These are phyloP conservation scores for Unio delphinus DNA, from an alignment of 2,888 invertebrate genomes.

Conservation along the genomic window DNA sequence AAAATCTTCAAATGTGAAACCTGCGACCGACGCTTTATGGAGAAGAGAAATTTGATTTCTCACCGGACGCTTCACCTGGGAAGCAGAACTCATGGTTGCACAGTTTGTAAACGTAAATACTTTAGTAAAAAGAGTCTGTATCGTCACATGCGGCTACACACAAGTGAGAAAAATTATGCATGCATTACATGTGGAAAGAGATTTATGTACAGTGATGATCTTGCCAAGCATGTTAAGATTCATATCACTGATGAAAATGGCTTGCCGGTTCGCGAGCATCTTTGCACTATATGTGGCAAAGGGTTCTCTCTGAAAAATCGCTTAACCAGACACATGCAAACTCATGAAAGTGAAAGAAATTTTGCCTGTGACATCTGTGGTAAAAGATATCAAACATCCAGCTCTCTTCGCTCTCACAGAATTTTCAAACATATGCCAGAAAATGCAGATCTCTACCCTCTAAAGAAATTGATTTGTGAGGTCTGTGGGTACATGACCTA, in stretches of 20 bases:
- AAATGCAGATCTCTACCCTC: conserved; percentile 9
- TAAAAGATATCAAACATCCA: conserved; percentile 1
- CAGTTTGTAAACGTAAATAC: conserved; percentile 21
- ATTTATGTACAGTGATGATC: conserved; percentile 16
- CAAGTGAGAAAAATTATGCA: conserved; percentile 7
- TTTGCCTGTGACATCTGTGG: conserved; percentile 4
- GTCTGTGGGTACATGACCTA: conserved; percentile 20
- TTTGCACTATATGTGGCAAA: conserved; percentile 18
- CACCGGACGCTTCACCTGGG: conserved; percentile 21
- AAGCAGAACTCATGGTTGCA: conserved; percentile 19
- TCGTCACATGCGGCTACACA: conserved; percentile 26
- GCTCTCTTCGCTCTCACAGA: conserved; percentile 24
- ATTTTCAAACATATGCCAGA: conserved; percentile 22
- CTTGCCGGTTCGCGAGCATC: conserved; percentile 1
- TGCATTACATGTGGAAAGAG: conserved; percentile 24
- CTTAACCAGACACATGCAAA: conserved; percentile 22
- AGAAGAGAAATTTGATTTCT: conserved; percentile 29
- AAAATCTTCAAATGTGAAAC: conserved; percentile 25
- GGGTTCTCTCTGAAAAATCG: conserved; percentile 12
- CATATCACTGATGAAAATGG: conserved; percentile 10
- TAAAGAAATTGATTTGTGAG: conserved; percentile 20
- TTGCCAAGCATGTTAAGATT: conserved; percentile 11
- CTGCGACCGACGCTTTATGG: conserved; percentile 26
- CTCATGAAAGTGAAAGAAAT: conserved; percentile 11
- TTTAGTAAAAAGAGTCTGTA: conserved; percentile 26